Percentiles rank a stretch among this genome's conserved stretches.
Conservation (phyloP, 2,888 invertebrate species). For the Rosalia funebris region DNA sequence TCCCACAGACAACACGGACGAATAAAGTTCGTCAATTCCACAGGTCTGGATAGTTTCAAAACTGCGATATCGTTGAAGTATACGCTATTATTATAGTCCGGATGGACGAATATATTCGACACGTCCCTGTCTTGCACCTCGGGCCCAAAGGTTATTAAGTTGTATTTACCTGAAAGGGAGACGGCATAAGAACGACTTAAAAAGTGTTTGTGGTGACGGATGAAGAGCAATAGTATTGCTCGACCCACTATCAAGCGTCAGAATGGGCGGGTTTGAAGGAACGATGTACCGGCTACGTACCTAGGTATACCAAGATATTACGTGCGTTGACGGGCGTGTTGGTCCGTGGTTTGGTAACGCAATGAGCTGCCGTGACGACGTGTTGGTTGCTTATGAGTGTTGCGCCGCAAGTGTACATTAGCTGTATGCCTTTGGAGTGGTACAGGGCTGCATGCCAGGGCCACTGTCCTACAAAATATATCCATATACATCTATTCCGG, state of each 20-base stretch:
- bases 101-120: constrained; percentile 59
- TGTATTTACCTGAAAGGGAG: constrained; percentile 53
- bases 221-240: too few species aligned
- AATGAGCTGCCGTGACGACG: constrained; percentile 74
- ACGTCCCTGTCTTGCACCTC: constrained; percentile 65
- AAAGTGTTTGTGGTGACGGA: constrained; percentile 56
- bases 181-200: constrained; percentile 59
- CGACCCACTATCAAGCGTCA: too few species aligned
- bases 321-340: constrained; percentile 54
- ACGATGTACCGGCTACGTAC: too few species aligned
- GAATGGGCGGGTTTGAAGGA: too few species aligned
- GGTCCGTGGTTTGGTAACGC: constrained; percentile 65
- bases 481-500: too few species aligned
- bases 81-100: constrained; percentile 57
- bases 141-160: constrained; percentile 61
- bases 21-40: constrained; percentile 66
- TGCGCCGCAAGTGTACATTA: constrained; percentile 70
- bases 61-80: constrained; percentile 68
- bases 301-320: constrained; percentile 58
- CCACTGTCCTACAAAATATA: constrained; percentile 67
- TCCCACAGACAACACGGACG: constrained; percentile 71
- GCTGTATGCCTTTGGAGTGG: constrained; percentile 58
- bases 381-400: constrained; percentile 69
- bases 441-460: constrained; percentile 77
- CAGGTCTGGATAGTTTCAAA: constrained; percentile 65